These are phyloP conservation scores for Poecilia gillii DNA, from an alignment of 2,797 vertebrate genomes.

Conservation along the genomic window DNA sequence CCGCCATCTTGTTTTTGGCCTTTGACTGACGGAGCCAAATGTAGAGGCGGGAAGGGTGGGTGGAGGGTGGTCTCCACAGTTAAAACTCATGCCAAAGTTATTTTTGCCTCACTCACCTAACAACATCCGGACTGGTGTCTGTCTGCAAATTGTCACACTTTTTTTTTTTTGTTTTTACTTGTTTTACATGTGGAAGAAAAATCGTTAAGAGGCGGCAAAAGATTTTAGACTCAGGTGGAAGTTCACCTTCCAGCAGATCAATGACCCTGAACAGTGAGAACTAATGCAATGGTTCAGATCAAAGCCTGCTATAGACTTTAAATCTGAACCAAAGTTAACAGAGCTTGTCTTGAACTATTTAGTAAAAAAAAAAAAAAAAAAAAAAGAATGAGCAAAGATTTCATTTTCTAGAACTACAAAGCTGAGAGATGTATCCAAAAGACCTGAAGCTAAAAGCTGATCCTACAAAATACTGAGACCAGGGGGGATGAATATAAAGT, in stretches of 20 bases:
- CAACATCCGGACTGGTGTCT: constrained; percentile 45
- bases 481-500: not conserved
- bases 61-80: constrained; percentile 40
- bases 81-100: constrained; percentile 64
- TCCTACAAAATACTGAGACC: not conserved
- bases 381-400: not conserved
- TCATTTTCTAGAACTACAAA: not conserved
- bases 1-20: constrained; percentile 81
- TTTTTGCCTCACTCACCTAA: constrained; percentile 72
- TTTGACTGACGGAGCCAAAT: constrained; percentile 83
- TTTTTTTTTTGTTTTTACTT: not conserved
- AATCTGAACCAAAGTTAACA: not conserved
- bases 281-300: not conserved
- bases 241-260: not conserved
- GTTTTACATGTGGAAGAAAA: not conserved
- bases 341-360: not conserved
- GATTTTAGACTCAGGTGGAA: not conserved
- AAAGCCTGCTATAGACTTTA: not conserved
- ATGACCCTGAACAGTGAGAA: not conserved
- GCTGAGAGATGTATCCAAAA: not conserved
- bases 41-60: constrained; percentile 43
- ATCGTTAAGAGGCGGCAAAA: not conserved
- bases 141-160: not conserved
- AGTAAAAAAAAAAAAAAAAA: not conserved
- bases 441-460: not conserved